Conservation (phyloP, 23 tunicate genomes). For the Styela clava region DNA sequence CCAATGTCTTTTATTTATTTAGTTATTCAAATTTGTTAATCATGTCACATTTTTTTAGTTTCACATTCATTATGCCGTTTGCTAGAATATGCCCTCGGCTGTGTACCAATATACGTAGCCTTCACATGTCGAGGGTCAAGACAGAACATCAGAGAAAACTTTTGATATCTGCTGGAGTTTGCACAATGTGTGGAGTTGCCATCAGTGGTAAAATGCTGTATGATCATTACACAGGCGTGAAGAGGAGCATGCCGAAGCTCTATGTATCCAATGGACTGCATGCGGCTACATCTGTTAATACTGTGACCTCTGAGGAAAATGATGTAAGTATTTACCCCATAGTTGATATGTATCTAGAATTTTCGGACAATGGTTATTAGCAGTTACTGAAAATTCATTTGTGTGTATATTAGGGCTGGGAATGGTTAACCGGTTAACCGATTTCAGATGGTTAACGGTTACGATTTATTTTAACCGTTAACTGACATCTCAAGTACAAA, state of each 20-base stretch:
- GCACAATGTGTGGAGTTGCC: slow-evolving; percentile 10
- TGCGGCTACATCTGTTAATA: neutral
- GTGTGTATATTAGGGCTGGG: no score
- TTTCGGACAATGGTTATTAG: no score
- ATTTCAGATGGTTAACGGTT: no score
- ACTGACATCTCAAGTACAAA: no score
- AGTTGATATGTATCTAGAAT: no score
- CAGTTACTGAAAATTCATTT: no score
- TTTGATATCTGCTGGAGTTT: slow-evolving; percentile 5
- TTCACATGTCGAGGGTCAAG: neutral
- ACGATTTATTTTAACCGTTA: no score
- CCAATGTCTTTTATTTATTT: no score
- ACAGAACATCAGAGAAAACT: neutral
- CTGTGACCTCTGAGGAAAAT: no score
- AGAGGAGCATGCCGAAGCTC: neutral
- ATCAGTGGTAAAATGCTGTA: neutral
- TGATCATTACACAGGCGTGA: neutral
- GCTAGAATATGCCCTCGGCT: neutral
- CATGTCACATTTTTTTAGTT: neutral
- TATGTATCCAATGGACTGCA: neutral
- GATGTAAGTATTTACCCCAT: no score
- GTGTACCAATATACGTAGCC: neutral
- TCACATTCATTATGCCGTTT: neutral
- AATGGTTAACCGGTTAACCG: no score
- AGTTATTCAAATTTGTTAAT: no score